These are phyloP conservation scores for Calliopum simillimum DNA, from an alignment of 2,888 invertebrate species.

Conservation along the genomic window DNA sequence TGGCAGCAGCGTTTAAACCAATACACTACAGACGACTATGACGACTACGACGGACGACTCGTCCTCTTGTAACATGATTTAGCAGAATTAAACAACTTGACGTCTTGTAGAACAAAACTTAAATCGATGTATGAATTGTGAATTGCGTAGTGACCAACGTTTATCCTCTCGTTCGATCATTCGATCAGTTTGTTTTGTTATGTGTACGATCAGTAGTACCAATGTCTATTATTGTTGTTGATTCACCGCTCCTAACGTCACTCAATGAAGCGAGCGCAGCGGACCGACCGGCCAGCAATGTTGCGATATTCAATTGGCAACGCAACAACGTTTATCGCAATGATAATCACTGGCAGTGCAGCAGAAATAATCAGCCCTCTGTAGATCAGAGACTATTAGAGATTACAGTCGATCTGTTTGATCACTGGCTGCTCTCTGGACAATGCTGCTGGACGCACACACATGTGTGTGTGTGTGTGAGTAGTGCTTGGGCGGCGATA, in stretches of 20 bases:
- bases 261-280: neutral
- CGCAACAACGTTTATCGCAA: slow-evolving; percentile 19
- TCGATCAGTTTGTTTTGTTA: neutral
- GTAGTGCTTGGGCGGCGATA: slow-evolving; percentile 11
- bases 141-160: slow-evolving; percentile 17
- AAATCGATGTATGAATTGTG: slow-evolving; percentile 22
- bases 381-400: neutral
- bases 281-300: neutral
- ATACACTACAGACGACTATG: neutral
- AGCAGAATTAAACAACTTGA: slow-evolving; percentile 33
- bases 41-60: neutral
- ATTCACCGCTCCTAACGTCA: slow-evolving; percentile 18
- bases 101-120: slow-evolving; percentile 34
- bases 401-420: neutral
- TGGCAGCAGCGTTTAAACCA: slow-evolving; percentile 6
- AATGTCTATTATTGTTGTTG: slow-evolving; percentile 13
- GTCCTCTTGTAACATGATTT: slow-evolving; percentile 25
- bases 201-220: neutral
- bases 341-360: slow-evolving; percentile 16
- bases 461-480: neutral
- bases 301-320: slow-evolving; percentile 13
- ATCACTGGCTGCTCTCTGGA: neutral
- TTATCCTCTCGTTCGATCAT: slow-evolving; percentile 5
- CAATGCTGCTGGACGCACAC: too few species aligned
- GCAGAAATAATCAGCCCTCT: neutral